Conservation (phyloP, 1,140 invertebrate species). For the Pteromalus puparum region DNA sequence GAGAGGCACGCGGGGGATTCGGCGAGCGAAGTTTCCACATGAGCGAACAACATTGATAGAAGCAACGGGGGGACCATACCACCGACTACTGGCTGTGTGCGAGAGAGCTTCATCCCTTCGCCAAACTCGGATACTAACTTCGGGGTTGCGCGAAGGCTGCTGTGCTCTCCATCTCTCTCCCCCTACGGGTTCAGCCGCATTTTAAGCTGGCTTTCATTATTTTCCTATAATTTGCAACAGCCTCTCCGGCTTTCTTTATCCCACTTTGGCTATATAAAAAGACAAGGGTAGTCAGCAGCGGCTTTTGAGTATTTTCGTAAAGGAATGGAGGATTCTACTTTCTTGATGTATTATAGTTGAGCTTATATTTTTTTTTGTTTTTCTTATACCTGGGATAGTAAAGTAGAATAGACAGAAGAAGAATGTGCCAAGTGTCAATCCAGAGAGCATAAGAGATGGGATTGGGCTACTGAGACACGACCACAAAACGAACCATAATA, state of each 20-base stretch:
- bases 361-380: neutral
- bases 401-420: constrained; percentile 77
- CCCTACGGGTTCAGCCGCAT: constrained; percentile 47
- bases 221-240: constrained; percentile 74
- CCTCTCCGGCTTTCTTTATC: constrained; percentile 51
- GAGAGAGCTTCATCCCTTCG: constrained; percentile 68
- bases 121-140: constrained; percentile 68
- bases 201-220: constrained; percentile 74
- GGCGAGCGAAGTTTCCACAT: constrained; percentile 72
- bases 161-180: constrained; percentile 54
- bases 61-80: constrained; percentile 63
- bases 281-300: neutral
- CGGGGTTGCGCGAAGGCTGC: constrained; percentile 51
- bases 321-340: neutral
- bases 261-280: constrained; percentile 29
- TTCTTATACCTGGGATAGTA: constrained; percentile 75
- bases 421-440: constrained; percentile 76
- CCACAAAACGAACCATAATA: constrained; percentile 38
- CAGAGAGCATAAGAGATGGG: constrained; percentile 69
- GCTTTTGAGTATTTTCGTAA: constrained; percentile 38
- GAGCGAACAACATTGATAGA: constrained; percentile 74
- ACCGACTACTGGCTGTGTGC: constrained; percentile 54
- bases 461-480: constrained; percentile 20
- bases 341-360: neutral
- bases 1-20: constrained; percentile 70